Percentiles rank a stretch among this genome's conserved stretches.
Evolutionary conservation across 2,113 vertebrate genomes (phyloP).

Genomic region (Phyllostomus discolor): DNA sequence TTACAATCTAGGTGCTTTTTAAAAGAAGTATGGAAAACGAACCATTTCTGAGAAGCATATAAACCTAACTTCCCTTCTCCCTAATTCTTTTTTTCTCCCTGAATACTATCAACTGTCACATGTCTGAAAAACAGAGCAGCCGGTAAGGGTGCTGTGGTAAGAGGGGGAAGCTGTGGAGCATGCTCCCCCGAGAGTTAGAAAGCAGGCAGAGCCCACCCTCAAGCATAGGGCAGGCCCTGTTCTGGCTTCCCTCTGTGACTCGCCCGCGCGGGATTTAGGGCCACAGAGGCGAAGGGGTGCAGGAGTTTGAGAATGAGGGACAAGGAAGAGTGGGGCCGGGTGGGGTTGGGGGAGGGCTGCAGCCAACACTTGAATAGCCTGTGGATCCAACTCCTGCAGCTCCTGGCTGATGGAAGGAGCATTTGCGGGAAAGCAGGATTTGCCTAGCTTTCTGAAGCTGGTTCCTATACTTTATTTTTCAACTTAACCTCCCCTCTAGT

Average conservation of each 20-base stretch:
- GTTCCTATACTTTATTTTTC: not conserved
- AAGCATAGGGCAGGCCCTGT: not conserved
- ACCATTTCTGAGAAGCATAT: not conserved
- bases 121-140: not conserved
- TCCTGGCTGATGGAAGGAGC: not conserved
- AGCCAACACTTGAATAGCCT: not conserved
- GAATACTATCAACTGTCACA: rapidly evolving
- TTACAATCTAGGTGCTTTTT: not conserved
- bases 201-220: not conserved
- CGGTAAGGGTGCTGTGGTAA: not conserved
- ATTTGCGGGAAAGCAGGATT: not conserved
- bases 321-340: not conserved
- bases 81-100: not conserved
- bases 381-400: not conserved
- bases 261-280: rapidly evolving
- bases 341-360: not conserved
- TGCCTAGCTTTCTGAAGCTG: not conserved
- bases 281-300: not conserved
- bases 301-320: not conserved
- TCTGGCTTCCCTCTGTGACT: not conserved
- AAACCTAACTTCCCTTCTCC: not conserved
- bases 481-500: not conserved
- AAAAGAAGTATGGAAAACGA: not conserved
- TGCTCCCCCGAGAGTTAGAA: not conserved
- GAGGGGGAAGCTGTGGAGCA: not conserved